A percentile compares a stretch with the other conserved stretches of the same genome.
Conservation (phyloP, 2,113 vertebrate species). For the Dasyprocta punctata region DNA sequence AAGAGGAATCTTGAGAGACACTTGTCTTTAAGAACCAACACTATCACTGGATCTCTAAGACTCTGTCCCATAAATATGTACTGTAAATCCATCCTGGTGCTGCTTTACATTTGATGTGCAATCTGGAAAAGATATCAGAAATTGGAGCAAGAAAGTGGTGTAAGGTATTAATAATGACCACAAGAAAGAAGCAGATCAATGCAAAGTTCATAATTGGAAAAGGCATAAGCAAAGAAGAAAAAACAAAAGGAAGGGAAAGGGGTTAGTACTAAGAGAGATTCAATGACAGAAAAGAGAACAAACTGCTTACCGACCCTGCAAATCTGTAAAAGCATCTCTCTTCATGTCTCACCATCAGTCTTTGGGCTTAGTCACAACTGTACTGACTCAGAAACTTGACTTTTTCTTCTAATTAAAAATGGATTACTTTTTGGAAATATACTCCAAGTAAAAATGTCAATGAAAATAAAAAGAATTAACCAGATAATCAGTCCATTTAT, state of each 20-base stretch:
- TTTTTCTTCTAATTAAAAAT: not conserved
- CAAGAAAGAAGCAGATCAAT: not conserved
- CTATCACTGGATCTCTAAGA: not conserved
- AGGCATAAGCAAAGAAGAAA: not conserved
- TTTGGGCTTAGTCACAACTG: not conserved
- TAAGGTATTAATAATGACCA: not conserved
- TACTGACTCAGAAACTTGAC: not conserved
- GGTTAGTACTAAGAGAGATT: not conserved
- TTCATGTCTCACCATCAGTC: not conserved
- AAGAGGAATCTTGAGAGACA: not conserved
- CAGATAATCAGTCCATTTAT: not conserved
- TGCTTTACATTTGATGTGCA: not conserved
- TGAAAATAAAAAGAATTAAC: constrained; percentile 24
- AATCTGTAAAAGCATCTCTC: not conserved
- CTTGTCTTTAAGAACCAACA: not conserved
- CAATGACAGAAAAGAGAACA: not conserved
- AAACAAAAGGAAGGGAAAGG: not conserved
- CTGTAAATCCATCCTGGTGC: not conserved
- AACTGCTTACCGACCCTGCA: not conserved
- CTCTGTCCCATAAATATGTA: not conserved
- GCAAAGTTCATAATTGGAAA: not conserved
- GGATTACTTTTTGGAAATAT: not conserved
- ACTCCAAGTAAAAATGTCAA: not conserved
- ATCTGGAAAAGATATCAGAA: not conserved
- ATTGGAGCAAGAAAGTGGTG: not conserved